Evolutionary conservation across 92 coral and sea anemone species (phyloP).

Genomic region (Porites cylindrica): DNA sequence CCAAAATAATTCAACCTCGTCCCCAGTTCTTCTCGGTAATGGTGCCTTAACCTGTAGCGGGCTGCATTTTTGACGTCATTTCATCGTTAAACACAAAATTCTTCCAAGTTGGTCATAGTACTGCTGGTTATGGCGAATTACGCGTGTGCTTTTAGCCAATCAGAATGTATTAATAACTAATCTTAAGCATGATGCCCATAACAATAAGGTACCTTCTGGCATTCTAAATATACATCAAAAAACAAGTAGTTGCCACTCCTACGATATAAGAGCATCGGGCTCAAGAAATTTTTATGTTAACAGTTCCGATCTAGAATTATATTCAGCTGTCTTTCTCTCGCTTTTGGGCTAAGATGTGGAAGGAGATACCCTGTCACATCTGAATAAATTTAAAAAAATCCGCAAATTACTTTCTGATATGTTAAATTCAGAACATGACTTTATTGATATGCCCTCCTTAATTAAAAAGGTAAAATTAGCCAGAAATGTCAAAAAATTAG

Average conservation of each 20-base stretch:
- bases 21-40: too few species aligned
- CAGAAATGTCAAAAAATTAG: too few species aligned
- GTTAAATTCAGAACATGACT: background rate
- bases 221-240: background rate
- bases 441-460: background rate
- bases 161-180: background rate
- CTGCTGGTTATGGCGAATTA: too few species aligned
- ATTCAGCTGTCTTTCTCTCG: background rate
- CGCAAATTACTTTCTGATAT: background rate
- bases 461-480: background rate
- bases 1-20: too few species aligned
- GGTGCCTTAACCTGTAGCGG: too few species aligned
- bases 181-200: background rate
- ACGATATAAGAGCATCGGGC: background rate
- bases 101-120: too few species aligned
- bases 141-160: too few species aligned
- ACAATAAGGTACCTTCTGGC: constrained; percentile 2
- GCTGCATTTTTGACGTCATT: too few species aligned
- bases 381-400: background rate
- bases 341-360: background rate
- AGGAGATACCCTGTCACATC: background rate
- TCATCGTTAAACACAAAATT: too few species aligned
- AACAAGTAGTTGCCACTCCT: background rate
- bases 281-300: too few species aligned
- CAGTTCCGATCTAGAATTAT: too few species aligned